Evolutionary conservation across 2,888 invertebrate genomes (phyloP).

Genomic region (Cephus spinipes): DNA sequence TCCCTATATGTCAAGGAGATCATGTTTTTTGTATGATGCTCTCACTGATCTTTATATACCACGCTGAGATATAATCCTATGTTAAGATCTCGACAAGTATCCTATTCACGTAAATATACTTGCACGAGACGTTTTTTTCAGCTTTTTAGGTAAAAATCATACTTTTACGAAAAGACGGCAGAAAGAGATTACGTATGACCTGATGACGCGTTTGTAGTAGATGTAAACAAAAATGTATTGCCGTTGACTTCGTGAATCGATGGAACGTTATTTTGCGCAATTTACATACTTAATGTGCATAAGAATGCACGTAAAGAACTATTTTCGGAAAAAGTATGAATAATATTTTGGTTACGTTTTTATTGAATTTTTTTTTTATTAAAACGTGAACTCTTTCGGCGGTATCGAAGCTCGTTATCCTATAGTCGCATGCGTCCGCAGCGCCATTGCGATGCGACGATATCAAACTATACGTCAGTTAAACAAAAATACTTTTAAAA

Average conservation of each 20-base stretch:
- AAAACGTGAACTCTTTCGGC: neutral
- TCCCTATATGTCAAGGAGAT: neutral
- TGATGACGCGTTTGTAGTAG: neutral
- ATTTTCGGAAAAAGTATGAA: constrained; percentile 16
- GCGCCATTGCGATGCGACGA: constrained; percentile 19
- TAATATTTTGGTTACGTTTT: constrained; percentile 48
- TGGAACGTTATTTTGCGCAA: neutral
- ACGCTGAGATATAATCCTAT: too few species aligned
- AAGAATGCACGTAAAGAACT: neutral
- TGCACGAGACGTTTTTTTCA: neutral
- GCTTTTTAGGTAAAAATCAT: neutral
- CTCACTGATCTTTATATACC: neutral
- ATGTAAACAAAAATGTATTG: neutral
- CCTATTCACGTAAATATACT: neutral
- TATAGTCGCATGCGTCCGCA: constrained; percentile 21
- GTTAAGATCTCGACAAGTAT: neutral
- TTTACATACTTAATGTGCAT: neutral
- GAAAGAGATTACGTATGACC: neutral
- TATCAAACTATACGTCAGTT: constrained; percentile 36
- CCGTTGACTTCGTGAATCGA: neutral
- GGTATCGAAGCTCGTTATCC: neutral
- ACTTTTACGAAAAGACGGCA: neutral
- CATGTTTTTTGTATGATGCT: neutral
- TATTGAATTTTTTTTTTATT: constrained; percentile 43
- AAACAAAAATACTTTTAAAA: constrained; percentile 11